Percentiles rank a stretch among this genome's conserved stretches.
These are phyloP conservation scores for Henricia sp. DNA, from an alignment of 53 echinoderm and acorn worm genomes.

Conservation along the genomic window DNA sequence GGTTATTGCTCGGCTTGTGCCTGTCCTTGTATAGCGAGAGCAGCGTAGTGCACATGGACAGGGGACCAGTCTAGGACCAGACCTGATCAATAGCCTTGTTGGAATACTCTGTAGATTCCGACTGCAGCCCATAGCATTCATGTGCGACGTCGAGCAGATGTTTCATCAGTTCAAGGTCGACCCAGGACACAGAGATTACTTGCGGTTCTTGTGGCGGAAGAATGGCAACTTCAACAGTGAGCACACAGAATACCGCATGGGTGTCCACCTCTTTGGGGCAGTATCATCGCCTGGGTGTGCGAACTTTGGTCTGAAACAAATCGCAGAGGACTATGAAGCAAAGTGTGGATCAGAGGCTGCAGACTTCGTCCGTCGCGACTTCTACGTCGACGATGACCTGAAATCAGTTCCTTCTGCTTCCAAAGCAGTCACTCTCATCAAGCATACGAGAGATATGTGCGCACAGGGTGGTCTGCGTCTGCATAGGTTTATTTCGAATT, in stretches of 20 bases:
- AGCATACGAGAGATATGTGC: constrained; percentile 42
- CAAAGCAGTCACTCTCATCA: constrained; percentile 46
- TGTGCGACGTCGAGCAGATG: constrained; percentile 68
- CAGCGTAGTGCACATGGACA: too few species aligned
- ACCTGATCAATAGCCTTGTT: constrained; percentile 58
- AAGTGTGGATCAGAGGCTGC: constrained; percentile 56
- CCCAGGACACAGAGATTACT: constrained; percentile 53
- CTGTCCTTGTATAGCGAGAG: too few species aligned
- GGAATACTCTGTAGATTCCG: constrained; percentile 67
- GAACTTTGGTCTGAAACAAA: constrained; percentile 56
- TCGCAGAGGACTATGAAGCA: constrained; percentile 49
- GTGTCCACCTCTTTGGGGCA: constrained; percentile 67
- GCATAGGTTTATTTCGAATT: constrained; percentile 72
- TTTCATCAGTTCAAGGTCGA: constrained; percentile 62
- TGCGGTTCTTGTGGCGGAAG: constrained; percentile 81
- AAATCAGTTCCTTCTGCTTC: constrained; percentile 32
- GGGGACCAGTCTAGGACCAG: too few species aligned
- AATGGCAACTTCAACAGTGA: constrained; percentile 30
- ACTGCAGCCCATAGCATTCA: constrained; percentile 57
- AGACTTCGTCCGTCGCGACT: constrained; percentile 50
- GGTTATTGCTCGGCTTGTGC: too few species aligned
- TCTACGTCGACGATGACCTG: constrained; percentile 77
- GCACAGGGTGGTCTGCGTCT: constrained; percentile 60
- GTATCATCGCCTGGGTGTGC: constrained; percentile 67
- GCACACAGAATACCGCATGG: constrained; percentile 56